Evolutionary conservation across 2,113 vertebrate species (phyloP).

Genomic region (Nettapus auritus): DNA sequence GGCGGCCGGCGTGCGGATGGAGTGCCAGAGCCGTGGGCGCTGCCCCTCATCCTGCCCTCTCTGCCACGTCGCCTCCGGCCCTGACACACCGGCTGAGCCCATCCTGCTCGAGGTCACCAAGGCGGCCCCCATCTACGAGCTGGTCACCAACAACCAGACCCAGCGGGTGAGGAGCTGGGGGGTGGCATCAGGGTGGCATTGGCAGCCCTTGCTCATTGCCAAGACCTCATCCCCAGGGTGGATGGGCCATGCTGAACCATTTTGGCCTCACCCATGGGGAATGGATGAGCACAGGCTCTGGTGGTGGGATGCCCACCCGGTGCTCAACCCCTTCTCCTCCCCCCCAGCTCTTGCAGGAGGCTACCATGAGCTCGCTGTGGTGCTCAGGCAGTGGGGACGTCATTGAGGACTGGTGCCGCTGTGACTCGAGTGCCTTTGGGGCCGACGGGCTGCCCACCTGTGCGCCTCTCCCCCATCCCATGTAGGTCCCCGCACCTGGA

Average conservation of each 20-base stretch:
- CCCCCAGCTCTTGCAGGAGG: slow-evolving; percentile 90
- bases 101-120: slow-evolving; percentile 95
- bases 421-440: slow-evolving; percentile 94
- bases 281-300: neutral
- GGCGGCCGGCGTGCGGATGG: slow-evolving; percentile 92
- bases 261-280: neutral
- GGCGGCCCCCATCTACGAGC: slow-evolving; percentile 91
- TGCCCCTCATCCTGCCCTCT: slow-evolving; percentile 93
- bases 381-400: slow-evolving; percentile 95
- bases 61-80: slow-evolving; percentile 86
- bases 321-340: neutral
- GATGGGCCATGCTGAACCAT: neutral
- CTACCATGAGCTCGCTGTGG: slow-evolving; percentile 99
- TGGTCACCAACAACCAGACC: slow-evolving; percentile 94
- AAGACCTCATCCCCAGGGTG: neutral
- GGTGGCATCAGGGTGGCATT: rapidly evolving
- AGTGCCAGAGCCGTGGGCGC: slow-evolving; percentile 92
- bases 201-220: rapidly evolving
- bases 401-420: slow-evolving; percentile 98
- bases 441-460: slow-evolving; percentile 93
- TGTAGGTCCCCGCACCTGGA: slow-evolving; percentile 72
- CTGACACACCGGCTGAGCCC: slow-evolving; percentile 81
- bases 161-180: slow-evolving; percentile 83
- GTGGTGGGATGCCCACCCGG: rapidly evolving
- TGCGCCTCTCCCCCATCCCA: slow-evolving; percentile 91